A percentile compares a stretch with the other conserved stretches of the same genome.
Evolutionary conservation across 2,797 vertebrate genomes (phyloP).

Genomic region (Pachyuromys duprasi): DNA sequence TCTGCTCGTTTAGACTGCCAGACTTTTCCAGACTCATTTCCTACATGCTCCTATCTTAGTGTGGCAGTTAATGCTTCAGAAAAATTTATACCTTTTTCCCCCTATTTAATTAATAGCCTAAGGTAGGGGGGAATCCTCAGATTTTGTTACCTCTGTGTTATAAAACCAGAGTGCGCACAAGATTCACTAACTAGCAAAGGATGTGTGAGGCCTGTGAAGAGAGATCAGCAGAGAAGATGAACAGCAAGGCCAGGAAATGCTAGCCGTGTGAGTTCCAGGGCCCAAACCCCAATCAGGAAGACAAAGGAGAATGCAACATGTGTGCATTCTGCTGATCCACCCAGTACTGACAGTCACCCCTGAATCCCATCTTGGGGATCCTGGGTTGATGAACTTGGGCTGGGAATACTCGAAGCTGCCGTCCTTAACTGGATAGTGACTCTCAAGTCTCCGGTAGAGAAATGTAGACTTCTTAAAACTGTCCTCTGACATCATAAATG

Average conservation of each 20-base stretch:
- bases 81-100: neutral
- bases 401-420: neutral
- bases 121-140: neutral
- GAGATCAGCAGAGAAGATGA: neutral
- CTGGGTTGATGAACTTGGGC: neutral
- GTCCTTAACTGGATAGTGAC: neutral
- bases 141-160: neutral
- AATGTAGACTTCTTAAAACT: neutral
- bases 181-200: neutral
- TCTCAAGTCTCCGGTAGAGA: conserved; percentile 1
- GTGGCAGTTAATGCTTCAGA: conserved; percentile 18
- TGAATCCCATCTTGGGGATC: neutral
- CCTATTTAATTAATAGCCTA: neutral
- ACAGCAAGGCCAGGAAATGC: neutral
- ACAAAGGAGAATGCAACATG: neutral
- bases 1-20: neutral
- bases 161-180: neutral
- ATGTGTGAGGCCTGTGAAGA: neutral
- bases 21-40: neutral
- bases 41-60: neutral
- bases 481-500: neutral
- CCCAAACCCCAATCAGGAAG: neutral
- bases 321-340: neutral
- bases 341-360: neutral
- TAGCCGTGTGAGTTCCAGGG: neutral